Evolutionary conservation across 2,888 invertebrate genomes (phyloP).

Genomic region (Colletes collaris): DNA sequence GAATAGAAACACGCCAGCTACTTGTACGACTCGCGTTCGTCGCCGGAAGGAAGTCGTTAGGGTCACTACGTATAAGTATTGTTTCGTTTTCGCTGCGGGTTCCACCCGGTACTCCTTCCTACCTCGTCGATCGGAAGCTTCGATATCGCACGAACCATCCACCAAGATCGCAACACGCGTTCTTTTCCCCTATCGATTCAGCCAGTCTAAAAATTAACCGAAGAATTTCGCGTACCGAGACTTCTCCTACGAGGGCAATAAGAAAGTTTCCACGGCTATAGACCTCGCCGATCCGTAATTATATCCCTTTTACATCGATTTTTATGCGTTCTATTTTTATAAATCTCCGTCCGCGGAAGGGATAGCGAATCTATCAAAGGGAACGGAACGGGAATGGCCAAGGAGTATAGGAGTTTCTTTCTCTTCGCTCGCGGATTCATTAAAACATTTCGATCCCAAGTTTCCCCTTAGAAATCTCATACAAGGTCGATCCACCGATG

Average conservation of each 20-base stretch:
- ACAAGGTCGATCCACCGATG: constrained; percentile 43
- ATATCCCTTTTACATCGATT: constrained; percentile 27
- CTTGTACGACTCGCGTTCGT: constrained; percentile 11
- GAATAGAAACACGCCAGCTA: constrained; percentile 16
- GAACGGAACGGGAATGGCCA: constrained; percentile 7
- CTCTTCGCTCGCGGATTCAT: constrained; percentile 33
- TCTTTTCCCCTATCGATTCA: neutral
- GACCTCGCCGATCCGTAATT: neutral
- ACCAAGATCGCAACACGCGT: too few species aligned
- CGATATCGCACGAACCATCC: neutral
- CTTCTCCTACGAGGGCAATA: neutral
- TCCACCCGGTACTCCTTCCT: neutral
- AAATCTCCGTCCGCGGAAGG: neutral
- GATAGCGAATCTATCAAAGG: neutral
- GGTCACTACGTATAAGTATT: constrained; percentile 27
- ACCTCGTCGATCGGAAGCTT: neutral
- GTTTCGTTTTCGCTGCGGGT: constrained; percentile 25
- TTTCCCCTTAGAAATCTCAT: constrained; percentile 41
- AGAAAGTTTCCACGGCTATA: neutral
- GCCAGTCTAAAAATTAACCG: too few species aligned
- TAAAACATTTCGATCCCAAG: constrained; percentile 51
- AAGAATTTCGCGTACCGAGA: neutral
- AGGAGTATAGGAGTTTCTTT: constrained; percentile 4
- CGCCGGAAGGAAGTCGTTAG: constrained; percentile 54
- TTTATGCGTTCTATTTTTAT: neutral